Evolutionary conservation across 1,140 invertebrate species (phyloP).

Genomic region (Propsilocerus akamusi): DNA sequence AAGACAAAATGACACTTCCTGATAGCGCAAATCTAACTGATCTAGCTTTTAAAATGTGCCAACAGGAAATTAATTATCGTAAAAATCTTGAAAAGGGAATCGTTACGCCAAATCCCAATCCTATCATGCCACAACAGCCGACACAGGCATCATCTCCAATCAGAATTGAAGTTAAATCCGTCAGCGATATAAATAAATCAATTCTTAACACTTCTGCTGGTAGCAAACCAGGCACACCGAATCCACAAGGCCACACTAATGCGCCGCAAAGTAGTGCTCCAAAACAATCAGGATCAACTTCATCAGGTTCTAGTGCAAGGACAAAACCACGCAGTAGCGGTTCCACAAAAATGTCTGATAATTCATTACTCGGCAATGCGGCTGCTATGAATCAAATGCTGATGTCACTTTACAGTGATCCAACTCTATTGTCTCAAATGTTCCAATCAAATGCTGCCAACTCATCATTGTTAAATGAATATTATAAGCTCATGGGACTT

Average conservation of each 20-base stretch:
- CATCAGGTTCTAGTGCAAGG: not conserved
- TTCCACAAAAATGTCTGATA: not conserved
- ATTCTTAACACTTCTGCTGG: not conserved
- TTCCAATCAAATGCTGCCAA: too few species aligned
- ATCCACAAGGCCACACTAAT: not conserved
- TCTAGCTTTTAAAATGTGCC: constrained; percentile 23
- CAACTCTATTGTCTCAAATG: not conserved
- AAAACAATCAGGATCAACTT: not conserved
- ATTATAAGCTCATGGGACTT: not conserved
- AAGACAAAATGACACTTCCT: constrained; percentile 12
- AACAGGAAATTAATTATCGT: constrained; percentile 14
- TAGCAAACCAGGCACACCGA: not conserved
- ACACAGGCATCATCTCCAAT: not conserved
- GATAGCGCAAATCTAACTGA: constrained; percentile 22
- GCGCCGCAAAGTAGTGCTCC: not conserved
- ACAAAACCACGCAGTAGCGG: not conserved
- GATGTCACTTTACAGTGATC: not conserved
- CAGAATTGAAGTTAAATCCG: not conserved
- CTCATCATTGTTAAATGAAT: not conserved
- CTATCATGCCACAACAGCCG: not conserved
- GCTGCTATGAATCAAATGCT: not conserved
- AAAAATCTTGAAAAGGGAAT: constrained; percentile 9
- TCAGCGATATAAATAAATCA: not conserved
- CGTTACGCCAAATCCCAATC: not conserved
- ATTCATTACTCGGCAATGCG: not conserved